A percentile compares a stretch with the other conserved stretches of the same genome.
phyloP scores from a whole-genome alignment of 2,113 vertebrate genomes.

The Ochotona princeps region DNA sequence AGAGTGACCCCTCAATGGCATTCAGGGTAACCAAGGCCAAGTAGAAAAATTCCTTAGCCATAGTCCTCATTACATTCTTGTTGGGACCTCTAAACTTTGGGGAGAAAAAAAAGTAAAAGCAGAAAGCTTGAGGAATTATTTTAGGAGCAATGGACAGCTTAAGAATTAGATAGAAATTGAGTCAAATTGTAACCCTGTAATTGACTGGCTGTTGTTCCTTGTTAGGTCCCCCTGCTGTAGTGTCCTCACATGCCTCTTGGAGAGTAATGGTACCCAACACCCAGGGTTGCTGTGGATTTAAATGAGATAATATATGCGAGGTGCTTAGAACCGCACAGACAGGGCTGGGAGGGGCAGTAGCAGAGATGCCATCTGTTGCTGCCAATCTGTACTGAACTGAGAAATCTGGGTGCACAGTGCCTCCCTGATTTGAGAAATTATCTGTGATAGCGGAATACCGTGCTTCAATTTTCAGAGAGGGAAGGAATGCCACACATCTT shows the following conservation, averaged over 20 bases:
- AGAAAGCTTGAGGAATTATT: neutral
- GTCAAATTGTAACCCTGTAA: neutral
- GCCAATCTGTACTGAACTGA: neutral
- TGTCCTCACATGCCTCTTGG: neutral
- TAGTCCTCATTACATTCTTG: neutral
- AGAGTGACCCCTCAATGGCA: neutral
- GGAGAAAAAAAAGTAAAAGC: neutral
- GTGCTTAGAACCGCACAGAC: no score
- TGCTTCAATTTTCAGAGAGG: neutral
- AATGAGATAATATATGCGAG: neutral
- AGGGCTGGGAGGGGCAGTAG: rapidly evolving
- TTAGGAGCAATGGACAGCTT: neutral
- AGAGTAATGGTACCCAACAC: neutral
- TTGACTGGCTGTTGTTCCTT: neutral
- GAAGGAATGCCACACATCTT: neutral
- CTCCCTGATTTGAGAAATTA: neutral
- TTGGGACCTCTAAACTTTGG: neutral
- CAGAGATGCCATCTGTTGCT: rapidly evolving
- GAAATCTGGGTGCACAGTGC: rapidly evolving
- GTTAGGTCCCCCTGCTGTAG: neutral
- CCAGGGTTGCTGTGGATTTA: neutral
- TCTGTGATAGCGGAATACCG: neutral
- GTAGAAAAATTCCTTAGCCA: slow-evolving; percentile 29
- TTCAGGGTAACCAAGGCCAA: neutral
- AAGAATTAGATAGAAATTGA: neutral